Base-by-base conservation (phyloP, 2,888 invertebrate species). In the Camponotus fellah region DNA sequence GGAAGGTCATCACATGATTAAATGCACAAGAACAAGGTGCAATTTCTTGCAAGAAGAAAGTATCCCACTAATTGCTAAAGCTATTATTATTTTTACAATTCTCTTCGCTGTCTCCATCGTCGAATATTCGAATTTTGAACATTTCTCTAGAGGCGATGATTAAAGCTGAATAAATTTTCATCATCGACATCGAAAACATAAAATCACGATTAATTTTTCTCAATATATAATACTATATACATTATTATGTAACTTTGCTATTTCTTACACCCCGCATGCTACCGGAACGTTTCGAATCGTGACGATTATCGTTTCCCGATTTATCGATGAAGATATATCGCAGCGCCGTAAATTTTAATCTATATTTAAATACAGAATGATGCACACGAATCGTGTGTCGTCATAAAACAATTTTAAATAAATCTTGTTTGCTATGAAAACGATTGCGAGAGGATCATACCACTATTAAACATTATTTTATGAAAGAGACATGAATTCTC, bases 1-100 rank as follows among this genome's bases (percentile, higher is more conserved):
- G 91, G 90, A 92, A 92, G 90, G 92, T 91, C 90, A 91, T 89
- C 91, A 86, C 87, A 82, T 62, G 46, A 84, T 86, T 90, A 90
- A 90, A 90, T 90, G 90, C 90, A 90, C 86, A 85, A 80, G 69
- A 32, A 87, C 84, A 85, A 87, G 84, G 87, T 76, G 81, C 43
- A 74, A 82, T 56, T 75, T 49, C 75, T 68, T 75, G 46, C 77
- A 56, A 56, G 68, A 53, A 84, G 68, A 68, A 46, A 80, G 80
- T 71, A 82, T 62, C 53, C 64, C 46, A 65, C 66, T 72, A 82
- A 82, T 83, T 66, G 60, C 82, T 58, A 60, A 76, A 83, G 40
- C 65, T 49, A 74, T 64, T n/a, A 74, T 34, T 76, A 58, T 72
- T 79, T 74, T 68, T 77, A 82, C 58, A 74, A 79, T 14, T 32